Conservation (phyloP, 2,113 vertebrate genomes). For the Rallus limicola region DNA sequence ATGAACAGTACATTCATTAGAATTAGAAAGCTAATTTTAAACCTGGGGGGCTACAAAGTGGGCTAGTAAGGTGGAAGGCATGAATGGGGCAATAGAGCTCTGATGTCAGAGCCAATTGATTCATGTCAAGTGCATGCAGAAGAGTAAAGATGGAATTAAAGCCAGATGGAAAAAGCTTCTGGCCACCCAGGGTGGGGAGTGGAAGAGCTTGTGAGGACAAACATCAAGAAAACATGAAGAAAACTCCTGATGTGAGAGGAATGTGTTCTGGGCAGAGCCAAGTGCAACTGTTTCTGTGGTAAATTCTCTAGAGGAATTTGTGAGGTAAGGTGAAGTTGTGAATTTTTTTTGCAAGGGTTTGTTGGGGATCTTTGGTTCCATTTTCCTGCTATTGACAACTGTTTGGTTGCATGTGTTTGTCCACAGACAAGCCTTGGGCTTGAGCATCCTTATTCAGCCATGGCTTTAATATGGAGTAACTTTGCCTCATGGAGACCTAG, state of each 20-base stretch:
- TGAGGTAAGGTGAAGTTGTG: not conserved
- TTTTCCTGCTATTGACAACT: not conserved
- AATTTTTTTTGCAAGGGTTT: not conserved
- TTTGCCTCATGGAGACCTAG: not conserved
- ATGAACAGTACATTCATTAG: not conserved
- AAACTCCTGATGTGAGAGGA: not conserved
- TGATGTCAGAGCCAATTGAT: not conserved
- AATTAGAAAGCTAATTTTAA: not conserved
- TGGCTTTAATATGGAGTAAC: not conserved
- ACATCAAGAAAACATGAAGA: not conserved
- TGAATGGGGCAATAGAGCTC: not conserved
- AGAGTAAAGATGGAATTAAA: not conserved
- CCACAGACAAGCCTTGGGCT: not conserved
- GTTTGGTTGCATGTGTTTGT: fast-evolving
- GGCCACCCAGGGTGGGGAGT: no score
- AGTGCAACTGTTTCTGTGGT: fast-evolving
- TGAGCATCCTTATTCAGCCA: not conserved
- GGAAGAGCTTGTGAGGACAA: not conserved
- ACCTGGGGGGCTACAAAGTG: not conserved
- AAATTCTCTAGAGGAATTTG: not conserved
- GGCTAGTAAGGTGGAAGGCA: fast-evolving
- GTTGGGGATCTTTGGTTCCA: not conserved
- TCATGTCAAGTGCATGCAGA: not conserved
- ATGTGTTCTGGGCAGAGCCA: not conserved
- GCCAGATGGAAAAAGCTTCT: not conserved